phyloP scores from a whole-genome alignment of 2,797 vertebrate genomes.

The Cercopithecus mitis region DNA sequence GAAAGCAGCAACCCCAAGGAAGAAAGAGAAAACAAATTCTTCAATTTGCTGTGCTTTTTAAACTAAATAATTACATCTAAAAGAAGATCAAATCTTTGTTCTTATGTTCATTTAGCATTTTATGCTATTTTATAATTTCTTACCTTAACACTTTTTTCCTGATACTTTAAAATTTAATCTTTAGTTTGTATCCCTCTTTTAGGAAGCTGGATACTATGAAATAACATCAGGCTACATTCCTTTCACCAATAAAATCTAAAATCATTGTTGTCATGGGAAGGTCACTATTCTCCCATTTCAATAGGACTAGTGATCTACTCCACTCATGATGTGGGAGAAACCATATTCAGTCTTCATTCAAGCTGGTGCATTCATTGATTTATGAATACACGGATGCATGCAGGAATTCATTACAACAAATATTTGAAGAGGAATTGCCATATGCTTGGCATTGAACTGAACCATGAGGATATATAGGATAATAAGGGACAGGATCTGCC shows the following conservation, averaged over 20 bases:
- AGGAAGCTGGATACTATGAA: slow-evolving; percentile 33
- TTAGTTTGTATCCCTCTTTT: background rate
- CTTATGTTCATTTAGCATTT: background rate
- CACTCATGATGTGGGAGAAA: background rate
- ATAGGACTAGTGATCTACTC: background rate
- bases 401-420: background rate
- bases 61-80: slow-evolving; percentile 15
- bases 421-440: background rate
- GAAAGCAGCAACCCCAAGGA: background rate
- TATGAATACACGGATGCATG: background rate
- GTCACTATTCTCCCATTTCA: background rate
- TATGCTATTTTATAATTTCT: background rate
- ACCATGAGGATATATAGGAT: background rate
- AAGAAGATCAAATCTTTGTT: slow-evolving; percentile 3
- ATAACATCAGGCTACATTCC: background rate
- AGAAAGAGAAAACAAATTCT: background rate
- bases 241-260: slow-evolving; percentile 16
- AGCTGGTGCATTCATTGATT: background rate
- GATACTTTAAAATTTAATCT: background rate
- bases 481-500: background rate
- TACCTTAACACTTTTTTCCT: background rate
- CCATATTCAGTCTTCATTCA: background rate
- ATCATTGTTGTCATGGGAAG: background rate
- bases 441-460: background rate
- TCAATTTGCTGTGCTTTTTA: background rate